Conservation (phyloP, 2,888 invertebrate species). For the Chrysodeixis includens region DNA sequence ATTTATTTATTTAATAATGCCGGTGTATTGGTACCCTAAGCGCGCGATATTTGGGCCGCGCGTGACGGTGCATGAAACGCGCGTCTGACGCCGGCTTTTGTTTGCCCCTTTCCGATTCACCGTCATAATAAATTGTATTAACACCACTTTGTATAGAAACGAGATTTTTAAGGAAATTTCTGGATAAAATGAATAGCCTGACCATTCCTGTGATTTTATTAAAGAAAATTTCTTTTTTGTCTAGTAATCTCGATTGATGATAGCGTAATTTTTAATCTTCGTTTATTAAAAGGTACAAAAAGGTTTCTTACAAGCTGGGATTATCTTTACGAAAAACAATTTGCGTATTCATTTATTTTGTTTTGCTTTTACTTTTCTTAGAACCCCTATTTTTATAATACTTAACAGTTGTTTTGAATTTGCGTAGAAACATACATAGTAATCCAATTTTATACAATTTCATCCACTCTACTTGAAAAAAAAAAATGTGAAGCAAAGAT, state of each 20-base stretch:
- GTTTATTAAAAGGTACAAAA: too few relatives aligned
- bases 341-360: too few relatives aligned
- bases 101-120: constrained; percentile 52
- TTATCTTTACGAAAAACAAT: too few relatives aligned
- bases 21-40: constrained; percentile 43
- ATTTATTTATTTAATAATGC: constrained; percentile 54
- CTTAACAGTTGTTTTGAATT: too few relatives aligned
- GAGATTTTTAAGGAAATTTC: constrained; percentile 19
- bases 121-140: constrained; percentile 48
- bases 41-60: constrained; percentile 40
- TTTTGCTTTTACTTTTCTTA: too few relatives aligned
- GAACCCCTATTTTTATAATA: too few relatives aligned
- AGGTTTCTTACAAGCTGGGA: too few relatives aligned
- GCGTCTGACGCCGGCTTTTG: constrained; percentile 52
- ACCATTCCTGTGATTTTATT: background rate
- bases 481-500: too few relatives aligned
- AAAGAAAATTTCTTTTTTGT: background rate
- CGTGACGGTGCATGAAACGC: constrained; percentile 66
- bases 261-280: background rate
- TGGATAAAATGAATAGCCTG: background rate
- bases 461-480: too few relatives aligned
- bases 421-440: too few relatives aligned
- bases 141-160: constrained; percentile 27
- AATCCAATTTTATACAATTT: too few relatives aligned
- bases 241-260: constrained; percentile 2